A percentile compares a stretch with the other conserved stretches of the same genome.
Evolutionary conservation across 2,888 invertebrate genomes (phyloP).

Genomic region (Lochmaea capreae): DNA sequence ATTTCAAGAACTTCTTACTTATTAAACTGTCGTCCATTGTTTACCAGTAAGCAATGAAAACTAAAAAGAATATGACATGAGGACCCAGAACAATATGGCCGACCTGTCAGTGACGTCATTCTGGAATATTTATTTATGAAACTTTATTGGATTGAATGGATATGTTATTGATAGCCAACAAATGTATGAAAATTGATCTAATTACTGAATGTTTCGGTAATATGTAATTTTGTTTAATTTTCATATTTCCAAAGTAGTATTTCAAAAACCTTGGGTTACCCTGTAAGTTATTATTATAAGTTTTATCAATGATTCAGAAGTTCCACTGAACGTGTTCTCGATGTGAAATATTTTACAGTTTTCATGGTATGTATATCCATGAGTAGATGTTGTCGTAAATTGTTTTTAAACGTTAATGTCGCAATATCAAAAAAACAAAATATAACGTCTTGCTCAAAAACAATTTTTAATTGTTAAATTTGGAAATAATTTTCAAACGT

Average conservation of each 20-base stretch:
- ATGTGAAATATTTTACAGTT: slow-evolving; percentile 64
- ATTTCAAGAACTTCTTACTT: no score
- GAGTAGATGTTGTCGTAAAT: slow-evolving; percentile 43
- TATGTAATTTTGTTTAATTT: background rate
- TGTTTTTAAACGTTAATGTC: slow-evolving; percentile 28
- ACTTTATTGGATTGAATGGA: no score
- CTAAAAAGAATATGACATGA: no score
- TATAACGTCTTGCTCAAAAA: background rate
- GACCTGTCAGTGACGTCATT: no score
- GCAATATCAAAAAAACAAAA: background rate
- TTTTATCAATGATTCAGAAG: slow-evolving; percentile 61
- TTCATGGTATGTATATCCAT: slow-evolving; percentile 58
- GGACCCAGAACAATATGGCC: no score
- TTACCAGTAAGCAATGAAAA: no score
- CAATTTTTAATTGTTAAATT: slow-evolving; percentile 4
- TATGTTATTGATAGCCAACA: no score
- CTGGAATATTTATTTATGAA: no score
- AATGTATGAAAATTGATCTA: no score
- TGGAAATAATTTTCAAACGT: no score
- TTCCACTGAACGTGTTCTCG: slow-evolving; percentile 68
- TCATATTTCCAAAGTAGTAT: background rate
- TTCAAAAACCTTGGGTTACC: slow-evolving; percentile 4
- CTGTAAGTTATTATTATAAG: slow-evolving; percentile 50
- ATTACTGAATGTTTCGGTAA: background rate
- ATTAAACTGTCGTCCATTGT: no score